phyloP scores from a whole-genome alignment of 2,888 invertebrate genomes.

The Oligia strigilis region DNA sequence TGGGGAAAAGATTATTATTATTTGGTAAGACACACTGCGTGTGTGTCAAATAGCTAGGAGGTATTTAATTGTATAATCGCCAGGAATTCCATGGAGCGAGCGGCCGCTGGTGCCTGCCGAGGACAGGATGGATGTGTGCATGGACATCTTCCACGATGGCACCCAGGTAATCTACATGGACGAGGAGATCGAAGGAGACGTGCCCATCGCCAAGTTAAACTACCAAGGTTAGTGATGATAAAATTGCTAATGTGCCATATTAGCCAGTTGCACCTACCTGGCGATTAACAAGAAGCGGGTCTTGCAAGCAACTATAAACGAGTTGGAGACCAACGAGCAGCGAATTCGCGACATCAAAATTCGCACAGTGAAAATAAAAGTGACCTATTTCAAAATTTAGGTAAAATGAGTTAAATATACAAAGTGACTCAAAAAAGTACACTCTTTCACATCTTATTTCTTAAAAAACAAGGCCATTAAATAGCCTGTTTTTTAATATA shows the following conservation, averaged over 20 bases:
- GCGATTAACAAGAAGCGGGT: not conserved
- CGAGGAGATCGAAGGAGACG: slow-evolving; percentile 84
- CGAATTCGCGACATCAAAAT: not conserved
- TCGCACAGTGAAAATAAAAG: too few relatives aligned
- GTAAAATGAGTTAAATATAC: too few relatives aligned
- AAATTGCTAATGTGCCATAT: not conserved
- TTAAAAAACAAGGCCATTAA: too few relatives aligned
- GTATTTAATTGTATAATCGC: not conserved
- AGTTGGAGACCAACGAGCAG: too few relatives aligned
- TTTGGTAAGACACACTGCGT: not conserved
- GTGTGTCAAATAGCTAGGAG: not conserved
- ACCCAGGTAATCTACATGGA: slow-evolving; percentile 89
- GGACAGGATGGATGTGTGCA: slow-evolving; percentile 81
- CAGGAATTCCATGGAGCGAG: slow-evolving; percentile 77
- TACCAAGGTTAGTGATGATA: slow-evolving; percentile 79
- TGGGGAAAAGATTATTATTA: not conserved
- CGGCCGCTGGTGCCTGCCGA: slow-evolving; percentile 81
- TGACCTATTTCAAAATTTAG: too few relatives aligned
- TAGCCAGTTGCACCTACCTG: not conserved
- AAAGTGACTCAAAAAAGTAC: too few relatives aligned
- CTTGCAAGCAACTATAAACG: not conserved
- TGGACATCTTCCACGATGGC: slow-evolving; percentile 84
- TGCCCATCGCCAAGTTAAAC: slow-evolving; percentile 85
- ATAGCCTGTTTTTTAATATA: too few relatives aligned
- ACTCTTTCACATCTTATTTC: too few relatives aligned